These are phyloP conservation scores for Epizoanthus scotinus DNA, from an alignment of 92 coral and sea anemone genomes.

Conservation along the genomic window DNA sequence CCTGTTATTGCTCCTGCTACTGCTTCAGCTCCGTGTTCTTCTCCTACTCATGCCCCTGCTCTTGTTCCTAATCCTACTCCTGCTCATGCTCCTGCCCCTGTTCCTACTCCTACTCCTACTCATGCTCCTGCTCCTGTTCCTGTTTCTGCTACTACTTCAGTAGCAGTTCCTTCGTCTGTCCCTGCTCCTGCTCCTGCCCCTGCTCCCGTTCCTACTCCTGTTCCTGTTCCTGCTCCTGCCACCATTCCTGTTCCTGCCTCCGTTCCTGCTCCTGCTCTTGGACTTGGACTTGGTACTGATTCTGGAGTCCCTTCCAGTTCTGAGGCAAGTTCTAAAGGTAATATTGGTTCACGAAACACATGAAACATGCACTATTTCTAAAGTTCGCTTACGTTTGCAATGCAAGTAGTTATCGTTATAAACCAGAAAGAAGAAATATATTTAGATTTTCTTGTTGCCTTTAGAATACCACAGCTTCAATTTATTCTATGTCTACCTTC, in stretches of 20 bases:
- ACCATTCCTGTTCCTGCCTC: neutral
- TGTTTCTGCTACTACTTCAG: neutral
- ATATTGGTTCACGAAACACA: neutral
- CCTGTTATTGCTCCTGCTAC: neutral
- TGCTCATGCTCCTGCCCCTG: neutral
- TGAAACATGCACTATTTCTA: neutral
- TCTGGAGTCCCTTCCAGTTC: neutral
- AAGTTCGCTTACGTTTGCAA: neutral
- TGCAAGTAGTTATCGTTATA: too few relatives aligned
- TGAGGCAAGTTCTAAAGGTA: constrained; percentile 6
- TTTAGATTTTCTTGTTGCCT: too few relatives aligned
- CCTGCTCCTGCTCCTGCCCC: neutral
- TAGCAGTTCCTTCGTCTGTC: neutral
- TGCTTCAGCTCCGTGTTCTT: neutral
- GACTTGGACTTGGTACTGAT: neutral
- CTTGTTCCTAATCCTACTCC: neutral
- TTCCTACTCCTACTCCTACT: neutral
- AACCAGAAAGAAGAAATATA: too few relatives aligned
- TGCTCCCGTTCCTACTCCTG: neutral
- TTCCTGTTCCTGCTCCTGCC: neutral
- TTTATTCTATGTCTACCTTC: too few relatives aligned
- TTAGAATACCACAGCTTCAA: too few relatives aligned
- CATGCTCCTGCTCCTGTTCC: neutral
- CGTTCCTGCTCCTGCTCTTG: neutral
- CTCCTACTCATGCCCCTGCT: neutral